Base-by-base conservation (phyloP, 1,140 invertebrate genomes). In the Venturia canescens region DNA sequence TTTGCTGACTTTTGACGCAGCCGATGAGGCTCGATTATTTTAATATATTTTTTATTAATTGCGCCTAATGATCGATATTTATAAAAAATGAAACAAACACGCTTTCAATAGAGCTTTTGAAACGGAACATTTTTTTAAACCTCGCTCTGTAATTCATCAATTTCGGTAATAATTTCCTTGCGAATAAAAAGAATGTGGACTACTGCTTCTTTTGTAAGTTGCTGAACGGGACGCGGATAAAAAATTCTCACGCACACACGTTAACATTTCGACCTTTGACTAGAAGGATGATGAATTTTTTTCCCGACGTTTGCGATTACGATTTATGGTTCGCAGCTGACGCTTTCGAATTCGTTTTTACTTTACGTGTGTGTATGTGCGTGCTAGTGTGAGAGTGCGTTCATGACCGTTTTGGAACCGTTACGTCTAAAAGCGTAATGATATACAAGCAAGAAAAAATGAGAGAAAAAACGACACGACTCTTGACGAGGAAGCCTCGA, bases 201-300 rank as follows among this genome's bases (percentile, higher is more conserved):
- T 1, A 53, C 50, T 69, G 31, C 31, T 69, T 31, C 29, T 18
- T 69, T 21, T 4, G 15, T 4, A 69, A 31, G 16, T 31, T 31
- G 11, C 7, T n/a, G 27, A 63, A 27, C 26, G 60, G 60, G 26
- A 13, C 60, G 31, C 13, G 29, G 29, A 69, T 31, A 31, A 69
- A 16, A 63, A 69, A 53, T 53, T 2, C 60, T 21, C 60, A 26
- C 60, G 23, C 60, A 26, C 23, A 63, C 60, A 63, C 60, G 60
- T 63, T 50, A 71, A 34, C 66, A 60, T 70, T 66, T 57, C 74
- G 80, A 27, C 27, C 80, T 74, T 53, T 81, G 80, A 81, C 80
- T 81, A 81, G 80, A 81, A 81, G 74, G 48, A 63, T 69, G 67
- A 67, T 66, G 23, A 44, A 69, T 50, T 70, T 77, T 69, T 72